phyloP scores from a whole-genome alignment of 2,113 vertebrate genomes.

The Cranoglanis bouderius region DNA sequence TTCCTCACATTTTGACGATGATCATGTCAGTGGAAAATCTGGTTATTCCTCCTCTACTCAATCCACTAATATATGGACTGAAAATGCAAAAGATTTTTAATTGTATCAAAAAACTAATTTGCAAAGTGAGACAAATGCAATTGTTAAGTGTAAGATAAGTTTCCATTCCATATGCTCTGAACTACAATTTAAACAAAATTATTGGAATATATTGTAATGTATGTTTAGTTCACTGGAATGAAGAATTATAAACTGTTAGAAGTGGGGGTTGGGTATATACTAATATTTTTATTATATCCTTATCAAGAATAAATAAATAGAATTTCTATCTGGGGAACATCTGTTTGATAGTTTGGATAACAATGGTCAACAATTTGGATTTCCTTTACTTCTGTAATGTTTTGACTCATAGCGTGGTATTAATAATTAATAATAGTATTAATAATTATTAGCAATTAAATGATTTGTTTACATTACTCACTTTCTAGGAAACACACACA shows the following conservation, averaged over 20 bases:
- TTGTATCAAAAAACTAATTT: background rate
- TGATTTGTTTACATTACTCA: background rate
- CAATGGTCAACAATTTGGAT: too few species aligned
- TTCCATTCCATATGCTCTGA: background rate
- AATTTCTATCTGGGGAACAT: background rate
- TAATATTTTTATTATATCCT: background rate
- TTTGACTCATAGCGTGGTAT: background rate
- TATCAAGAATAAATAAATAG: background rate
- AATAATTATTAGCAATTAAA: background rate
- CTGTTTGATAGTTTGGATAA: background rate
- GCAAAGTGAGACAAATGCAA: background rate
- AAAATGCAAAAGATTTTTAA: slow-evolving; percentile 32
- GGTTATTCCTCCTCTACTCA: slow-evolving; percentile 24
- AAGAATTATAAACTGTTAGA: background rate
- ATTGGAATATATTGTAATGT: background rate
- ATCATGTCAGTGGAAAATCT: slow-evolving; percentile 19
- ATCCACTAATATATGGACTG: slow-evolving; percentile 32
- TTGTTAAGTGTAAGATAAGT: background rate
- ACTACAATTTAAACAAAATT: background rate
- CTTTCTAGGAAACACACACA: background rate
- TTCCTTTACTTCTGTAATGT: too few species aligned
- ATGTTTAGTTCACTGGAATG: background rate
- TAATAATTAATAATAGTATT: too few species aligned
- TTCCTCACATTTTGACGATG: slow-evolving; percentile 20
- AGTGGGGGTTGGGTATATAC: background rate